Evolutionary conservation across 2,888 invertebrate genomes (phyloP), one percentile per base, ranked within the genome.

Genomic region (Apodemia hepburni): DNA sequence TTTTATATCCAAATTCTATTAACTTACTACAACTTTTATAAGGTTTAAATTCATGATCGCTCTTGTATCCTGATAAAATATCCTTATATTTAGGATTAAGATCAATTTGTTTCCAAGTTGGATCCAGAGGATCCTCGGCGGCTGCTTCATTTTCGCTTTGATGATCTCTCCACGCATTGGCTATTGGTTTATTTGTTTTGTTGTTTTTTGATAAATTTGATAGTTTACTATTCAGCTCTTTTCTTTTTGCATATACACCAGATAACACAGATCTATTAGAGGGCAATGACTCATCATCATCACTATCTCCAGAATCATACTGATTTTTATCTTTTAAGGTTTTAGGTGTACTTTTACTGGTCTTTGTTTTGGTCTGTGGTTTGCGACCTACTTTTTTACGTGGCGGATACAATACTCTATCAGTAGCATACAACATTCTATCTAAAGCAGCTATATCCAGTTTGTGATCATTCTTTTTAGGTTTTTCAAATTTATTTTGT

Each of bases 351-450:
- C 70, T 70, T 71, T 78, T 86, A 42, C 78, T 70, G 12, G 76
- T 60, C 72, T 87, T 93, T 2, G 92, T 74, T 76, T 90, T 90
- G 65, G 74, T 84, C 70, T 86, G 84, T 12, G 94, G 93, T 62
- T 95, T 94, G 67, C 95, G 90, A 0, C 95, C 95, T 54, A 94
- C 95, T 82, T 95, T 96, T 68, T 95, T 93, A 64, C 96, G 93
- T 0, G 96, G 96, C 0, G 96, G 96, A 84, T 96, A 96, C 15
- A 96, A 81, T 1, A 96, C 95, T 70, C 95, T 91, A 73, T 96
- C 96, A 0, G 95, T 95, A 64, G 94, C 96, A 75, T 95, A 95
- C 73, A 95, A 85, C 77, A 94, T 93, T 73, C 95, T 93, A 79
- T 95, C 95, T 73, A 95, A 89, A 60, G 94, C 93, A 15, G 92